These are phyloP conservation scores for Chaetophractus vellerosus DNA, from an alignment of 2,797 vertebrate genomes.

Conservation along the genomic window DNA sequence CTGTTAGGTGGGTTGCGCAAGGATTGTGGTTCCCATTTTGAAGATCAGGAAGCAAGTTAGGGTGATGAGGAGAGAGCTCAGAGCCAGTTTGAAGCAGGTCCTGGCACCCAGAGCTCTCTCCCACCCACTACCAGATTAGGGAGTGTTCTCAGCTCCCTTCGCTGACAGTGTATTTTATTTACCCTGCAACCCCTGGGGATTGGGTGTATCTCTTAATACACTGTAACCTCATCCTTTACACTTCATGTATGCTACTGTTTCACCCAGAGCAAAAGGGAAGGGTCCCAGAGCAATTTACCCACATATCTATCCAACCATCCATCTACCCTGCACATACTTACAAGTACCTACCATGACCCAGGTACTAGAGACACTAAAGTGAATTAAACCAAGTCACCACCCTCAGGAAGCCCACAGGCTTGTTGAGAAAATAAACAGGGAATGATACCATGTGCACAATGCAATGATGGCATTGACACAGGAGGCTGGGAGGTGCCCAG, in stretches of 20 bases:
- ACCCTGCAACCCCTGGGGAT: background rate
- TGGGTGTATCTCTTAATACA: background rate
- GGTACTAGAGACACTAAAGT: background rate
- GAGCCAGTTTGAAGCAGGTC: background rate
- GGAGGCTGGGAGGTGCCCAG: background rate
- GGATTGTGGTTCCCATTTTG: background rate
- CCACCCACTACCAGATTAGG: background rate
- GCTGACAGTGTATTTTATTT: background rate
- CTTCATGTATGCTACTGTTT: background rate
- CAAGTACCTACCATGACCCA: background rate
- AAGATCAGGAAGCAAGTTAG: conserved; percentile 1
- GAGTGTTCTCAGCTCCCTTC: background rate
- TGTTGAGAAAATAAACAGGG: conserved; percentile 22
- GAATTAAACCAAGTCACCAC: background rate
- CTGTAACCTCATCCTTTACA: background rate
- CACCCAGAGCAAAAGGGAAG: background rate
- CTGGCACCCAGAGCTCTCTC: background rate
- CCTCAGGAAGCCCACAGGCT: background rate
- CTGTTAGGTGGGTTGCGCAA: background rate
- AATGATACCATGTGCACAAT: background rate
- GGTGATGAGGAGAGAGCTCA: background rate
- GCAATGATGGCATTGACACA: background rate
- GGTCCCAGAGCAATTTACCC: background rate
- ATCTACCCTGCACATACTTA: background rate
- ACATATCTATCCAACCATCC: background rate